These are phyloP conservation scores for Typhlichthys subterraneus DNA, from an alignment of 2,797 vertebrate species.

Conservation along the genomic window DNA sequence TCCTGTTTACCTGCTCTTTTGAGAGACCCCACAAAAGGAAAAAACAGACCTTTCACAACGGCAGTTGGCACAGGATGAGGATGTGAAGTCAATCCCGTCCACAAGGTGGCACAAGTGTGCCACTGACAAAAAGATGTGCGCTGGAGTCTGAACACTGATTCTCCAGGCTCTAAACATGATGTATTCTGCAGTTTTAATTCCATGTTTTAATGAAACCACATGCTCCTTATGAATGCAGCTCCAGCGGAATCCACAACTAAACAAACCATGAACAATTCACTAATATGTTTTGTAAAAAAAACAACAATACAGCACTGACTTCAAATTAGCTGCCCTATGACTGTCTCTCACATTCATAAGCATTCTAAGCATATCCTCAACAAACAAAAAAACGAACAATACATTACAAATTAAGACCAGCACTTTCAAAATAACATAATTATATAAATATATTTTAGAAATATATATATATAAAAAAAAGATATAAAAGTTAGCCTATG, in stretches of 20 bases:
- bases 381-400: neutral
- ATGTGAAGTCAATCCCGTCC: conserved; percentile 47
- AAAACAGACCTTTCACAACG: conserved; percentile 16
- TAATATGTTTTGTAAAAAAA: neutral
- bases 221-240: conserved; percentile 8
- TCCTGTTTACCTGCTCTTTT: neutral
- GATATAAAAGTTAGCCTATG: too few species aligned
- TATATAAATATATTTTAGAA: neutral
- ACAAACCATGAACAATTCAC: neutral
- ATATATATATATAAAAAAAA: too few species aligned
- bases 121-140: conserved; percentile 19
- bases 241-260: conserved; percentile 16
- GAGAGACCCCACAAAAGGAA: conserved; percentile 2
- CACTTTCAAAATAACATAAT: neutral
- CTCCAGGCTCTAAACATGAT: conserved; percentile 5
- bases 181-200: conserved; percentile 19
- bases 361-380: too few species aligned
- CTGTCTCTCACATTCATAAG: neutral
- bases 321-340: too few species aligned
- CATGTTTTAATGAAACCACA: conserved; percentile 7
- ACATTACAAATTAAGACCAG: neutral
- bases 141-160: conserved; percentile 5
- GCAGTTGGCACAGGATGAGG: conserved; percentile 6
- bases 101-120: conserved; percentile 66
- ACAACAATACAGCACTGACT: too few species aligned